Percentiles rank a stretch among this genome's conserved stretches.
Evolutionary conservation across 2,888 invertebrate species (phyloP).

Genomic region (Diachrysia chrysitis): DNA sequence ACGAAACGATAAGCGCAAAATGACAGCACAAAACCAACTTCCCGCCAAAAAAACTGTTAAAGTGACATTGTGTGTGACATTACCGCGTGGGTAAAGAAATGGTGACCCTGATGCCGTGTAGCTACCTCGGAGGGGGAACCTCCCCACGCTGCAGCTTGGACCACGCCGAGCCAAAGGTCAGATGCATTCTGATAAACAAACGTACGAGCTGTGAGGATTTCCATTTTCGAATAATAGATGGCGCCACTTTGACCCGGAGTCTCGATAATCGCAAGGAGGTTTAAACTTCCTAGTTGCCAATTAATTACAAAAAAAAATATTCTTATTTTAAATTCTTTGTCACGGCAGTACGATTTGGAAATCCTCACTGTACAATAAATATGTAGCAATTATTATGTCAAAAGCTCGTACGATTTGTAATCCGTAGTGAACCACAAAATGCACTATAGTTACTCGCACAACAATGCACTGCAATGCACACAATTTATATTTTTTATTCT

Average conservation of each 20-base stretch:
- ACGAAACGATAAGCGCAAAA: constrained; percentile 75
- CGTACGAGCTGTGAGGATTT: constrained; percentile 62
- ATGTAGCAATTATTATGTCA: constrained; percentile 27
- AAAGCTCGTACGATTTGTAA: constrained; percentile 48
- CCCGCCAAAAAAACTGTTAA: constrained; percentile 81
- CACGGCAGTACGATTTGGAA: constrained; percentile 34
- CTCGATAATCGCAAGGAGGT: constrained; percentile 30
- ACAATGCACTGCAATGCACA: constrained; percentile 51
- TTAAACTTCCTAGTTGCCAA: constrained; percentile 15
- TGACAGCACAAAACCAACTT: constrained; percentile 78
- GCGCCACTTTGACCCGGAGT: constrained; percentile 45
- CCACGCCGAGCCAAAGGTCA: constrained; percentile 87
- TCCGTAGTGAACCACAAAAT: constrained; percentile 39
- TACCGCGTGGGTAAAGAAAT: constrained; percentile 79
- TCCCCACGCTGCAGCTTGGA: constrained; percentile 88
- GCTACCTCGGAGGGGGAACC: constrained; percentile 90
- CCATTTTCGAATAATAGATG: constrained; percentile 48
- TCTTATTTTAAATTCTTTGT: background rate
- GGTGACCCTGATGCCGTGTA: constrained; percentile 92
- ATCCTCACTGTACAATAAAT: constrained; percentile 44
- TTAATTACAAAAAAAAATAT: background rate
- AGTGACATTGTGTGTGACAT: constrained; percentile 80
- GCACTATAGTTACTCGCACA: constrained; percentile 49
- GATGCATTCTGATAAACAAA: constrained; percentile 65
- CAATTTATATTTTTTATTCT: constrained; percentile 8